Evolutionary conservation across 2,888 invertebrate genomes (phyloP).

Genomic region (Lasioglossum villosulum): DNA sequence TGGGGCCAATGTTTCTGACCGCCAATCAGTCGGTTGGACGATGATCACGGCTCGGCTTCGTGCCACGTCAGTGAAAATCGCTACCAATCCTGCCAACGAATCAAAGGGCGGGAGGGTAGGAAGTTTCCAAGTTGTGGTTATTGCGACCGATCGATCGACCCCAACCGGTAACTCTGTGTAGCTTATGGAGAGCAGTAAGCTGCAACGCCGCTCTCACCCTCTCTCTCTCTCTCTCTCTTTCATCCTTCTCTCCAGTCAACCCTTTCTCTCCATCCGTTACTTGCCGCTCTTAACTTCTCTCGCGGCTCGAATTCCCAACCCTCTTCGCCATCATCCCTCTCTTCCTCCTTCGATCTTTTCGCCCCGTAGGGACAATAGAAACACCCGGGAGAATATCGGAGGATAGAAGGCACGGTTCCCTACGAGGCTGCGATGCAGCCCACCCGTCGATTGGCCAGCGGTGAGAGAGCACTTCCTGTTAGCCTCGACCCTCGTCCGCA

Average conservation of each 20-base stretch:
- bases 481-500: constrained; percentile 76
- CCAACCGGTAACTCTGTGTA: constrained; percentile 56
- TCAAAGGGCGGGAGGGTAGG: constrained; percentile 62
- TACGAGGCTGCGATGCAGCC: constrained; percentile 63
- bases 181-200: constrained; percentile 42
- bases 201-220: constrained; percentile 19
- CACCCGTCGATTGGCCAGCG: constrained; percentile 71
- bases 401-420: constrained; percentile 65
- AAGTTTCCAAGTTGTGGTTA: constrained; percentile 70
- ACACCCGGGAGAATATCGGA: constrained; percentile 69
- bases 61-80: constrained; percentile 70
- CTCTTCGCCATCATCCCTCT: constrained; percentile 23
- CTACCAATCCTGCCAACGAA: constrained; percentile 66
- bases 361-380: constrained; percentile 66
- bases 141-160: constrained; percentile 67
- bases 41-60: constrained; percentile 62
- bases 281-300: constrained; percentile 60
- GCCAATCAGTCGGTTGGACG: constrained; percentile 67
- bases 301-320: constrained; percentile 36
- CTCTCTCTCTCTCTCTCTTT: neutral
- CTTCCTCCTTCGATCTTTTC: constrained; percentile 20
- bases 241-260: neutral
- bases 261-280: neutral
- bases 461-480: constrained; percentile 77
- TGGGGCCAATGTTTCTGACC: constrained; percentile 66